These are phyloP conservation scores for Theretra japonica DNA, from an alignment of 2,888 invertebrate species.

Conservation along the genomic window DNA sequence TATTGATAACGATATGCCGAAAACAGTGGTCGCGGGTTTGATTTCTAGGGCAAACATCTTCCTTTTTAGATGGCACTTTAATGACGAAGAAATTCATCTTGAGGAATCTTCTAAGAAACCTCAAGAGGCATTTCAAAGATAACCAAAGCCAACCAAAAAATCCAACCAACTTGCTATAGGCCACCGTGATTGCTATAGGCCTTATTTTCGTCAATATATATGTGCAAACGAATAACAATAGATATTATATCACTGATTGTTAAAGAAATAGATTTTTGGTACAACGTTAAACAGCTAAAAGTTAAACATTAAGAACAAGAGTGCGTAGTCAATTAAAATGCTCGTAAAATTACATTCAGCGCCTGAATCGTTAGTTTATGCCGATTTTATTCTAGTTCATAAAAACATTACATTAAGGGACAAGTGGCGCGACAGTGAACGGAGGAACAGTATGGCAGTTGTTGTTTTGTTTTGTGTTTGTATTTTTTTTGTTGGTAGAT, in stretches of 20 bases:
- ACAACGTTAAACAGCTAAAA: not conserved
- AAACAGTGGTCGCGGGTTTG: no score
- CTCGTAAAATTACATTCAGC: constrained; percentile 26
- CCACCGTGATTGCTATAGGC: no score
- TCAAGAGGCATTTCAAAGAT: no score
- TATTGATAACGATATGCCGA: no score
- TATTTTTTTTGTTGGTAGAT: not conserved
- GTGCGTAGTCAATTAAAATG: constrained; percentile 17
- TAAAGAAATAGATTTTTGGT: not conserved
- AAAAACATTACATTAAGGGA: constrained; percentile 40
- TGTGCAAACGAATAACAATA: no score
- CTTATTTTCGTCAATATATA: no score
- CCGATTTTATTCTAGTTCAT: constrained; percentile 39
- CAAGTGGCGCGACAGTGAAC: not conserved
- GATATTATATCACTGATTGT: not conserved
- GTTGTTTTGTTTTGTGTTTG: not conserved
- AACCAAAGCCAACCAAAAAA: no score
- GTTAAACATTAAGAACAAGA: not conserved
- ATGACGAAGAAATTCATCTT: no score
- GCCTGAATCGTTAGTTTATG: constrained; percentile 30
- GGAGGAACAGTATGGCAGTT: not conserved
- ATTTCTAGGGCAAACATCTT: no score
- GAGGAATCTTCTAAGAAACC: no score
- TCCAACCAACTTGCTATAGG: no score
- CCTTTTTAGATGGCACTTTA: no score